A percentile compares a stretch with the other conserved stretches of the same genome.
Evolutionary conservation across 1,140 invertebrate species (phyloP).

Genomic region (Steinernema feltiae): DNA sequence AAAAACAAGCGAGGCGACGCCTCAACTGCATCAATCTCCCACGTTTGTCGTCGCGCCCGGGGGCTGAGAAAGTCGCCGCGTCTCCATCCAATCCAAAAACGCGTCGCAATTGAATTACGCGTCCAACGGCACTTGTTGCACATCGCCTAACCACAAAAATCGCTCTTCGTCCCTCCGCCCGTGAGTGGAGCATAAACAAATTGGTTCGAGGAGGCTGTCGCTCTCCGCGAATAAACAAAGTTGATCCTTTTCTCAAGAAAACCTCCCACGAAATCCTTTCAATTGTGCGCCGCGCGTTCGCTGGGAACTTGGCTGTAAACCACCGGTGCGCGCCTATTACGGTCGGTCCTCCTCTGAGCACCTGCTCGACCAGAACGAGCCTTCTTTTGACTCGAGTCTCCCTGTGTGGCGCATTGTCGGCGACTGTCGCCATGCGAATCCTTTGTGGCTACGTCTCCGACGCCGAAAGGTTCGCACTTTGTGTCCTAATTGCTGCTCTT

Average conservation of each 20-base stretch:
- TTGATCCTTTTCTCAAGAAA: neutral
- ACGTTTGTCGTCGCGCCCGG: no score
- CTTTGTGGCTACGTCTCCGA: constrained; percentile 4
- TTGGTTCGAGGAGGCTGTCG: neutral
- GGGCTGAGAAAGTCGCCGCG: no score
- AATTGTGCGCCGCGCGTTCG: neutral
- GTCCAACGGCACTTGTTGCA: constrained; percentile 10
- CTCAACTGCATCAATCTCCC: no score
- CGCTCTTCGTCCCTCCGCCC: neutral
- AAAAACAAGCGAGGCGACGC: no score
- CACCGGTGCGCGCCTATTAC: neutral
- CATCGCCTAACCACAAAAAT: neutral
- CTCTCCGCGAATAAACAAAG: neutral
- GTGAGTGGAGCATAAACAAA: constrained; percentile 15
- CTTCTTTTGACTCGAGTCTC: no score
- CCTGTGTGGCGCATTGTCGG: neutral
- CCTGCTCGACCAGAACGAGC: no score
- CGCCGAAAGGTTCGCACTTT: neutral
- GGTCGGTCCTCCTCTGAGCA: neutral
- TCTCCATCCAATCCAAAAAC: neutral
- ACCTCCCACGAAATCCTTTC: neutral
- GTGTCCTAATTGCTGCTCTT: no score
- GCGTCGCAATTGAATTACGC: neutral
- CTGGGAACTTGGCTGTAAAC: neutral
- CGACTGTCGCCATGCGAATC: neutral